Base-by-base conservation (phyloP, 2,113 vertebrate species). In the Carassius auratus region DNA sequence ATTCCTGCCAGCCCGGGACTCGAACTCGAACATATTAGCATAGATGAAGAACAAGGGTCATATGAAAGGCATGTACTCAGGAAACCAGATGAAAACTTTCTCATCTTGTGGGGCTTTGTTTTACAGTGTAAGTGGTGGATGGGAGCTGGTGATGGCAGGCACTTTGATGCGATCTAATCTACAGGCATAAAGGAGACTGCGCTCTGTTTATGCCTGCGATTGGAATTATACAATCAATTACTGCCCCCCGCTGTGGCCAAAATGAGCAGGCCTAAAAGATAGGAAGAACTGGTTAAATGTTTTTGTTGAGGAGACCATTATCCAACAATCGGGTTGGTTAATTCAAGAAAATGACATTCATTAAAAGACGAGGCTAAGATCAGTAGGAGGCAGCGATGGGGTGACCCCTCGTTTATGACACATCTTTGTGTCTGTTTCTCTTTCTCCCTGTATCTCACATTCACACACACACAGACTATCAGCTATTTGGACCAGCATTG, bases 281-380 rank as follows among this genome's bases (percentile, higher is more conserved):
- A 93, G 90, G 91, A 76, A 93, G 93, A 91, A 94, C 96, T 97
- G 96, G 94, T 96, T 96, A 96, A 97, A 97, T 92, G 95, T 94
- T 93, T 93, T 95, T 88, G 92, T 95, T 94, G 93, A 36, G 94
- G 93, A 95, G 95, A 94, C 96, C 96, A 97, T 98, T 97, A 97
- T 94, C 95, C 81, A 89, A 94, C 95, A 96, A 95, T 95, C 91
- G 93, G 93, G 85, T 77, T 91, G 92, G 90, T 95, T 93, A 93
- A 93, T 93, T 93, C 91, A 94, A 89, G 93, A 95, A 95, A 95
- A 96, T 96, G 94, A 91, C 94, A 94, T 96, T 96, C 93, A 95
- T 96, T 97, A 96, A 95, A 95, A 90, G 92, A 91, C 93, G 96
- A 94, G 94, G 92, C 91, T 92, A 93, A 89, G 93, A 90, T 94